Percentiles rank a stretch among this genome's conserved stretches.
phyloP scores from a whole-genome alignment of 2,888 invertebrate genomes.

The Ommatoiulus sabulosus region DNA sequence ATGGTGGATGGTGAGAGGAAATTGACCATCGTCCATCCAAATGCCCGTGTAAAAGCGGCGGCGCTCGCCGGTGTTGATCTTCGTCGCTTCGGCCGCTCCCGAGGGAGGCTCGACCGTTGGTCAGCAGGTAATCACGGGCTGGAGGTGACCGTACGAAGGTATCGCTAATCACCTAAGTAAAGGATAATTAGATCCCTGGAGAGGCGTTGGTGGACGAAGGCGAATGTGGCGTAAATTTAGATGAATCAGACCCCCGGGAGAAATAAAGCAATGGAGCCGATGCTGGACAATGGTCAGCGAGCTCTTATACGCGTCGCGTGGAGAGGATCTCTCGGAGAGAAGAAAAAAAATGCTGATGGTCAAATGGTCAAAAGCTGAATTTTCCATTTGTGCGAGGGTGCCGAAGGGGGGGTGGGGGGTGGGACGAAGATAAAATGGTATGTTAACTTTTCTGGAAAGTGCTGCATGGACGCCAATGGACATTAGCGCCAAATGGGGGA shows the following conservation, averaged over 20 bases:
- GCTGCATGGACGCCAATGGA: background rate
- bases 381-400: slow-evolving; percentile 50
- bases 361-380: slow-evolving; percentile 40
- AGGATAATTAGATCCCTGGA: slow-evolving; percentile 57
- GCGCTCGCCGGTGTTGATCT: slow-evolving; percentile 40
- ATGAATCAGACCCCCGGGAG: slow-evolving; percentile 57
- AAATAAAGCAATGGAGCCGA: slow-evolving; percentile 53
- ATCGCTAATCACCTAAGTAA: slow-evolving; percentile 58
- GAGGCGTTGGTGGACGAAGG: slow-evolving; percentile 52
- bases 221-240: slow-evolving; percentile 57
- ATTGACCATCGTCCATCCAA: slow-evolving; percentile 47
- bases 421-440: slow-evolving; percentile 30
- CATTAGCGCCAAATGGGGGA: background rate
- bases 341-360: slow-evolving; percentile 42
- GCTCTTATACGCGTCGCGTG: background rate
- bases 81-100: slow-evolving; percentile 51
- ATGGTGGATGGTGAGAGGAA: slow-evolving; percentile 48
- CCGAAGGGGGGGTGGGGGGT: too few relatives aligned
- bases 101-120: slow-evolving; percentile 39
- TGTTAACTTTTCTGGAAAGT: slow-evolving; percentile 9
- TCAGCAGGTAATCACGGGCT: slow-evolving; percentile 54
- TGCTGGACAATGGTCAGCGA: slow-evolving; percentile 3
- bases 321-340: background rate
- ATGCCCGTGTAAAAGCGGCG: slow-evolving; percentile 28
- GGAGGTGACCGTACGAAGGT: slow-evolving; percentile 51